phyloP scores from a whole-genome alignment of 2,797 vertebrate genomes.

The Novumbra hubbsi region DNA sequence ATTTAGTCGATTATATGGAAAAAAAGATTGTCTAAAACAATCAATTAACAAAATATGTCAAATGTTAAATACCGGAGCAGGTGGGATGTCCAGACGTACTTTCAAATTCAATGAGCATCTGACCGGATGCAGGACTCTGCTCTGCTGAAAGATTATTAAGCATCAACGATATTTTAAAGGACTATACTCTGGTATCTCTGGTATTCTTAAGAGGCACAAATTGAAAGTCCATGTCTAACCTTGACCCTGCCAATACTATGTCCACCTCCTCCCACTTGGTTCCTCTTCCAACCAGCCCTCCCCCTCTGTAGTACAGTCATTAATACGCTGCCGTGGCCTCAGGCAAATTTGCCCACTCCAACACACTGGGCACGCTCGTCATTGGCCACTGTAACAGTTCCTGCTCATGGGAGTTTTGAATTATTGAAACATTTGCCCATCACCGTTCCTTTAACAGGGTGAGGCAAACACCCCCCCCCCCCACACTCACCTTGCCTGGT shows the following conservation, averaged over 20 bases:
- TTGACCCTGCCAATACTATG: background rate
- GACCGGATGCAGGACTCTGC: too few species aligned
- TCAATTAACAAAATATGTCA: too few species aligned
- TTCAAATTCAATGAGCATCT: too few species aligned
- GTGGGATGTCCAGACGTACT: too few species aligned
- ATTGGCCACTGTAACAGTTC: conserved; percentile 72
- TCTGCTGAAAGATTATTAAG: too few species aligned
- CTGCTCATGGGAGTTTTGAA: conserved; percentile 74
- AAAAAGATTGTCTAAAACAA: too few species aligned
- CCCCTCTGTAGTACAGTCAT: background rate
- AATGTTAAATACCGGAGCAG: too few species aligned
- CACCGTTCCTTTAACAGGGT: conserved; percentile 59
- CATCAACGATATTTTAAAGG: too few species aligned
- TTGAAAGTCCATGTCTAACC: background rate
- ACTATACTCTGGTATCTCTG: too few species aligned
- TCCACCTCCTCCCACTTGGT: background rate
- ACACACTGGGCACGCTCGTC: conserved; percentile 51
- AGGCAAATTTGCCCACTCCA: conserved; percentile 43
- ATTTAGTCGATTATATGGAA: too few species aligned
- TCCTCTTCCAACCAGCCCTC: background rate
- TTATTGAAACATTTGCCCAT: conserved; percentile 77
- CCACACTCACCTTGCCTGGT: conserved; percentile 5
- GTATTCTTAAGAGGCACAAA: too few species aligned
- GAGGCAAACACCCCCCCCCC: conserved; percentile 54
- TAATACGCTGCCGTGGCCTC: conserved; percentile 46